Conservation (phyloP, 30 jellyfish, hydroid and myxozoan species). For the Pelagia noctiluca region DNA sequence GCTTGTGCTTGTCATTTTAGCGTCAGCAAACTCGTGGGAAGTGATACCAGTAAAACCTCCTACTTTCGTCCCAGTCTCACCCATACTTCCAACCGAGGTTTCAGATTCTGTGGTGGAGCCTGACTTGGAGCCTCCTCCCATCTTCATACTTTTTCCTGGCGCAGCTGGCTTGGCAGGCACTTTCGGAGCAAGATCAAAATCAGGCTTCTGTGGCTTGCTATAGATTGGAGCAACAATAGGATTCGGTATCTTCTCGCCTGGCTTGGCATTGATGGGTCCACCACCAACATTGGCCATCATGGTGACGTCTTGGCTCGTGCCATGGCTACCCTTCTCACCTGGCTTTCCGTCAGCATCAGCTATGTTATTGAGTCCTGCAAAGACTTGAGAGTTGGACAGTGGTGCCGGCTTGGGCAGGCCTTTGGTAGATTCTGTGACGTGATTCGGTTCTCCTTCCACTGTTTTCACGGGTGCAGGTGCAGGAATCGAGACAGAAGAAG, state of each 20-base stretch:
- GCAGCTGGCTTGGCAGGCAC: conserved; percentile 70
- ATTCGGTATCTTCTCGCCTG: conserved; percentile 64
- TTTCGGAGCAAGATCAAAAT: conserved; percentile 54
- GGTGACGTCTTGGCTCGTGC: conserved; percentile 67
- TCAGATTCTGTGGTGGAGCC: conserved; percentile 86
- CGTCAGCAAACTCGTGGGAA: conserved; percentile 52
- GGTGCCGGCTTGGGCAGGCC: conserved; percentile 84
- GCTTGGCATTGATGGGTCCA: conserved; percentile 63
- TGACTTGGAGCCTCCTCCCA: conserved; percentile 74
- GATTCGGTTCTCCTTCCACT: conserved; percentile 57
- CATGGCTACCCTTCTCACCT: conserved; percentile 58
- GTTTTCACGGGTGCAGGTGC: conserved; percentile 48
- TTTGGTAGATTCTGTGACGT: conserved; percentile 43
- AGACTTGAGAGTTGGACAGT: conserved; percentile 71
- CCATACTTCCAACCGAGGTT: conserved; percentile 73
- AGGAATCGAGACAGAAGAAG: conserved; percentile 38
- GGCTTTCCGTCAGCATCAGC: conserved; percentile 89
- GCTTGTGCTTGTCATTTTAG: conserved; percentile 13
- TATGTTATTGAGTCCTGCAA: conserved; percentile 62
- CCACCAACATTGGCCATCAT: conserved; percentile 69
- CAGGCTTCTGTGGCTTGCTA: conserved; percentile 73
- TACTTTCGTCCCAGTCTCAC: conserved; percentile 55
- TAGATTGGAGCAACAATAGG: conserved; percentile 75
- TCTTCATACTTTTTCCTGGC: conserved; percentile 71
- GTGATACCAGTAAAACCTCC: conserved; percentile 41